A percentile compares a stretch with the other conserved stretches of the same genome.
These are phyloP conservation scores for Pachypeltis micranthus DNA, from an alignment of 1,140 invertebrate species.

Conservation along the genomic window DNA sequence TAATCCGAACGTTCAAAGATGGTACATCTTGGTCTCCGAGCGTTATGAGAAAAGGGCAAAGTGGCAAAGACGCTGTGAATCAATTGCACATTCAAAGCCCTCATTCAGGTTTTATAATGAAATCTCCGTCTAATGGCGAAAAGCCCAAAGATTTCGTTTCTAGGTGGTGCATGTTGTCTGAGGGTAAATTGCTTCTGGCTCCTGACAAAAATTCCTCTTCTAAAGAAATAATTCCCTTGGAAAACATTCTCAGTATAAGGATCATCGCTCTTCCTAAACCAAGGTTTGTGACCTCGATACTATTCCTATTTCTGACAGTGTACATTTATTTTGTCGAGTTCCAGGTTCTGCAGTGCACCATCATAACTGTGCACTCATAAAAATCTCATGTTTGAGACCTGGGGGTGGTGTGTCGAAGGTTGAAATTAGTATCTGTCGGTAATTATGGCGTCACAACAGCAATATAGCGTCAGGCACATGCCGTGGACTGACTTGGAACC, in stretches of 20 bases:
- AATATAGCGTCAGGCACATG: too few relatives aligned
- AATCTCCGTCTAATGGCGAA: slow-evolving; percentile 34
- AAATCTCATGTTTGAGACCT: too few relatives aligned
- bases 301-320: slow-evolving; percentile 36
- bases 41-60: slow-evolving; percentile 30
- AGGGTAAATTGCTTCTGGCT: slow-evolving; percentile 42
- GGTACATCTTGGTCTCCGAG: slow-evolving; percentile 34
- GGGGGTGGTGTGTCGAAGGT: too few relatives aligned
- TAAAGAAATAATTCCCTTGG: slow-evolving; percentile 45
- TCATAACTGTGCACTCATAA: too few relatives aligned
- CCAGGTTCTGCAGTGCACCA: too few relatives aligned
- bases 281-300: slow-evolving; percentile 40
- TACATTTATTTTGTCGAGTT: slow-evolving; percentile 33
- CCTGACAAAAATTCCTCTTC: slow-evolving; percentile 40
- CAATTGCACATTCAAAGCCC: slow-evolving; percentile 1
- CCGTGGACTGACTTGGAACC: too few relatives aligned
- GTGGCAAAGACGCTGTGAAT: slow-evolving; percentile 14
- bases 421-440: too few relatives aligned
- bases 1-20: slow-evolving; percentile 33
- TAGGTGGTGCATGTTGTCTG: slow-evolving; percentile 38
- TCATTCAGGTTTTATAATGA: slow-evolving; percentile 35
- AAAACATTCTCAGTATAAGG: slow-evolving; percentile 46
- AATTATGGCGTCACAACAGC: too few relatives aligned
- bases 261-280: slow-evolving; percentile 47
- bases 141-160: slow-evolving; percentile 41